Evolutionary conservation across 2,113 vertebrate genomes (phyloP).

Genomic region (Acrocephalus kingi): DNA sequence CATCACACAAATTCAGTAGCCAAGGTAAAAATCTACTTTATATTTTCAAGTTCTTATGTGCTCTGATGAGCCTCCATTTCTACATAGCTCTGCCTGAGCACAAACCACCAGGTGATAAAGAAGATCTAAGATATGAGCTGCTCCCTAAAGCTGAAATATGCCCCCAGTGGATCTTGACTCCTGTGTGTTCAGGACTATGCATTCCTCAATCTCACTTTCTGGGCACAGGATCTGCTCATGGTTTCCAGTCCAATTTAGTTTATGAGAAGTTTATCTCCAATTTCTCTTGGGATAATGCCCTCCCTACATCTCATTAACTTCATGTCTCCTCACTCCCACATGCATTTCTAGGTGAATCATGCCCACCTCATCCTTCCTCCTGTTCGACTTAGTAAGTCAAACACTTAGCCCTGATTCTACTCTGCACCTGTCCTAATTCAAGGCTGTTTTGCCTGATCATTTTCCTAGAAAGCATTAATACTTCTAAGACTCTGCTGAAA

Average conservation of each 20-base stretch:
- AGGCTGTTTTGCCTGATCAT: neutral
- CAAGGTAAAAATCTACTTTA: neutral
- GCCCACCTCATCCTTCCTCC: neutral
- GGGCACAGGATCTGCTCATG: neutral
- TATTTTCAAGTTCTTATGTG: neutral
- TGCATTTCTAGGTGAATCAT: neutral
- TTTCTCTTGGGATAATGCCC: neutral
- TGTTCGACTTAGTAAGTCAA: neutral
- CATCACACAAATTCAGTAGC: neutral
- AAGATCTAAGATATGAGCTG: neutral
- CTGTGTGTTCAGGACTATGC: neutral
- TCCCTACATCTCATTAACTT: neutral
- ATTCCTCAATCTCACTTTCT: neutral
- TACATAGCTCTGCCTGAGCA: neutral
- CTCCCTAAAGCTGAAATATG: neutral
- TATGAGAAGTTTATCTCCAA: neutral
- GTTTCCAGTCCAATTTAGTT: neutral
- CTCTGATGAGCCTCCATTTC: neutral
- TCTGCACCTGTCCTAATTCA: neutral
- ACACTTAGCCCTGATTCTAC: neutral
- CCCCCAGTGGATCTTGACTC: neutral
- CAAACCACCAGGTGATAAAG: neutral
- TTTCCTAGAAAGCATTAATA: neutral
- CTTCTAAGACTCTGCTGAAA: neutral
- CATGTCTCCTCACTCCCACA: neutral